A percentile compares a stretch with the other conserved stretches of the same genome.
Conservation (phyloP, 2,113 vertebrate species). For the Cettia cetti region DNA sequence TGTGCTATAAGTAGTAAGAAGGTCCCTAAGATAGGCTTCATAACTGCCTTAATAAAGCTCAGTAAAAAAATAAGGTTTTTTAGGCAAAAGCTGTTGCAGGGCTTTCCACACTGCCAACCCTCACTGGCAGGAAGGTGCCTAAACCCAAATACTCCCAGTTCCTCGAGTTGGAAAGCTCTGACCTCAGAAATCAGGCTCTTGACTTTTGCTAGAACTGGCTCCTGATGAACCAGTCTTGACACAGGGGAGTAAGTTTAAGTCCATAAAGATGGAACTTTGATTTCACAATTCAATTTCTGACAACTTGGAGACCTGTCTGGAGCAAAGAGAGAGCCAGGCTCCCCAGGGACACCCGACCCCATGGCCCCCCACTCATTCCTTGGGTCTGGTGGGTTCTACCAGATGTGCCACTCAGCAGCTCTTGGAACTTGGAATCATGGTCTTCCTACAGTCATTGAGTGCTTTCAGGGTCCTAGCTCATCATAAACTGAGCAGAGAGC, state of each 20-base stretch:
- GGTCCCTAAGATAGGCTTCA: neutral
- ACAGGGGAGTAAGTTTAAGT: neutral
- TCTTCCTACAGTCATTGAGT: neutral
- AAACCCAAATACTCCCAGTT: neutral
- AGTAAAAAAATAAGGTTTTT: neutral
- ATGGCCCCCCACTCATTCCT: rapidly evolving
- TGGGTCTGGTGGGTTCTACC: too few relatives aligned
- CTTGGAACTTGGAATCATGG: neutral
- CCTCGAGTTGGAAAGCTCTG: neutral
- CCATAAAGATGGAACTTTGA: neutral
- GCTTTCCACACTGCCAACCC: neutral
- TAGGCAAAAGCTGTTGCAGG: neutral
- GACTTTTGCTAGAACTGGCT: neutral
- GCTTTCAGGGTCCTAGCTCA: neutral
- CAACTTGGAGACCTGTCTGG: neutral
- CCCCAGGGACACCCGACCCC: too few relatives aligned
- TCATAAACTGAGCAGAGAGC: neutral
- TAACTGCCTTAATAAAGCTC: neutral
- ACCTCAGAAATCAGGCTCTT: neutral
- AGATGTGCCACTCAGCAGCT: rapidly evolving
- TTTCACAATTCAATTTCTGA: neutral
- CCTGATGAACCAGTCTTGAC: neutral
- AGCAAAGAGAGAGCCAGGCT: neutral
- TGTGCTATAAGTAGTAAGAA: neutral
- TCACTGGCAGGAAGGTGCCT: neutral